Evolutionary conservation across 1,140 invertebrate species (phyloP), one percentile per base, ranked within the genome.

Genomic region (Drosophila tropicalis): DNA sequence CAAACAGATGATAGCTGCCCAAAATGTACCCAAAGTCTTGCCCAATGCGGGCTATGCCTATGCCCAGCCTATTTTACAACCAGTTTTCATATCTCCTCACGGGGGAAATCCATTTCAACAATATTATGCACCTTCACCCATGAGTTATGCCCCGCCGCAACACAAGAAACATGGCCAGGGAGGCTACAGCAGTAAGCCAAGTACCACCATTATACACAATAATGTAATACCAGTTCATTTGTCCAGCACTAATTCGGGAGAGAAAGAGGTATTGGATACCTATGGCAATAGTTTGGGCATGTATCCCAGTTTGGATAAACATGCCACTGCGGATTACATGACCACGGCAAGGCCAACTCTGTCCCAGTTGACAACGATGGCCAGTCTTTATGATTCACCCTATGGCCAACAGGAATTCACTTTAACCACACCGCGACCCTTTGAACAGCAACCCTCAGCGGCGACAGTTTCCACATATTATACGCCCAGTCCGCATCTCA

Each of bases 201-300:
- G 67, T 17, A 91, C 87, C 0, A 91, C 91, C 5, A 92, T 92
- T n/a, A 92, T 92, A 5, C 91, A 92, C 73, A 92, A 92, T 55
- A 92, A 92, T 62, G 86, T 92, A 7, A 90, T 91, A 32, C 90
- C 90, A 0, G 81, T 90, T 0, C 87, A 90, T 58, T 5, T 91
- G 25, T 69, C 90, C 19, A 76, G 81, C 54, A 90, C 86, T 0
- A 86, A 65, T 29, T 90, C 87, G 1, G 90, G 87, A 5, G 87
- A 90, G 40, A 90, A 83, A 57, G 90, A 91, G 36, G 68, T 90
- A 0, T 17, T 91, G 13, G 90, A 91, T 15, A 76, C 75, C 13
- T 91, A 90, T 25, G 90, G 90, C 19, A 76, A 91, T n/a, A 91
- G 84, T 39, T 41, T 91, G 63, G 87, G 85, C 1, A 15, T 79